Evolutionary conservation across 1,140 invertebrate species (phyloP).

Genomic region (Lineus longissimus): DNA sequence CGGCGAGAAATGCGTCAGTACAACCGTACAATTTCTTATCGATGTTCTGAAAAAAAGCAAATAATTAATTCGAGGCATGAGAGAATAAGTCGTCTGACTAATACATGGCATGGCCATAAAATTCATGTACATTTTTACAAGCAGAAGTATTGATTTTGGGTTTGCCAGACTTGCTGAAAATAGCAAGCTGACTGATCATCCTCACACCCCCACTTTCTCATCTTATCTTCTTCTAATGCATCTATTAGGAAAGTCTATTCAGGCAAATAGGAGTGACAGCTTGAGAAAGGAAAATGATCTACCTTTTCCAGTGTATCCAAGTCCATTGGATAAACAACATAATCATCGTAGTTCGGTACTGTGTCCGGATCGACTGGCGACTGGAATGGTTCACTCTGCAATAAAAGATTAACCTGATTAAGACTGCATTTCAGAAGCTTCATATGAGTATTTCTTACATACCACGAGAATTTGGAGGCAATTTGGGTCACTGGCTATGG

Average conservation of each 20-base stretch:
- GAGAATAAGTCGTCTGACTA: not conserved
- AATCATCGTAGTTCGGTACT: conserved; percentile 73
- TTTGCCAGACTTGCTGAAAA: too few relatives aligned
- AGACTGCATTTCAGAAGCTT: not conserved
- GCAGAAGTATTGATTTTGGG: not conserved
- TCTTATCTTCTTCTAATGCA: too few relatives aligned
- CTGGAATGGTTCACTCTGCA: conserved; percentile 64
- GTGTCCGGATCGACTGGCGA: conserved; percentile 66
- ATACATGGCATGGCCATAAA: not conserved
- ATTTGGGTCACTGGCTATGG: too few relatives aligned
- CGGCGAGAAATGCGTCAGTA: conserved; percentile 81
- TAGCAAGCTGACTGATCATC: too few relatives aligned
- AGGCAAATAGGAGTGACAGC: too few relatives aligned
- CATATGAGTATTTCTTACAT: too few relatives aligned
- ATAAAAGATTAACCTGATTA: conserved; percentile 10
- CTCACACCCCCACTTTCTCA: too few relatives aligned
- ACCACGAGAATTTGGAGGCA: too few relatives aligned
- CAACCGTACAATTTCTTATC: conserved; percentile 75
- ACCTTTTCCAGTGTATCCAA: conserved; percentile 66
- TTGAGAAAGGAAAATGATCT: too few relatives aligned
- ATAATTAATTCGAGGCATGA: not conserved
- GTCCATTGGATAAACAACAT: conserved; percentile 81
- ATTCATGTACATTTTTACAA: not conserved
- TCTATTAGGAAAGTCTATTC: too few relatives aligned
- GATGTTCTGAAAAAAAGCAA: conserved; percentile 62